Conservation (phyloP, 37 sponge, comb jelly and placozoan species). For the Corticium candelabrum region DNA sequence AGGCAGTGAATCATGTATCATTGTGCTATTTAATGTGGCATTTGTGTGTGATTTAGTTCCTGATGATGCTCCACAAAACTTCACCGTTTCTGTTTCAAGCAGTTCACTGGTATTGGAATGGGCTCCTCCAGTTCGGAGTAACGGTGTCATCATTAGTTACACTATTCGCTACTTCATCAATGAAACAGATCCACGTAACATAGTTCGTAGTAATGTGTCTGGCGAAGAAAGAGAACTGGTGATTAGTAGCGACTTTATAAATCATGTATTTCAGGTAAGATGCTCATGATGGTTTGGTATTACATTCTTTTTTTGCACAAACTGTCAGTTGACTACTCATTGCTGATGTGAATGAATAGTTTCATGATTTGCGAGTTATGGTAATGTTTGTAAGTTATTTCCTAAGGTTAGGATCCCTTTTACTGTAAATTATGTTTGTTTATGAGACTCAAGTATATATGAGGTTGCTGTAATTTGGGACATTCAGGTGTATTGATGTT, state of each 20-base stretch:
- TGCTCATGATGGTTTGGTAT: not conserved
- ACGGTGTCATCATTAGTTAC: not conserved
- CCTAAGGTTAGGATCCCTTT: no score
- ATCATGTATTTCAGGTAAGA: not conserved
- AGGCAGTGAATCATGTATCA: no score
- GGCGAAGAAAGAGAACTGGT: not conserved
- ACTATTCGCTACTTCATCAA: not conserved
- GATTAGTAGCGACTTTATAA: not conserved
- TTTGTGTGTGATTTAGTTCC: slow-evolving; percentile 1
- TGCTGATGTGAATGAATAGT: no score
- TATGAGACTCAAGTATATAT: no score
- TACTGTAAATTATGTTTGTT: no score
- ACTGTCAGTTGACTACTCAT: no score
- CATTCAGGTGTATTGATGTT: no score
- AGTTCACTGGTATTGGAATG: not conserved
- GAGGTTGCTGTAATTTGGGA: no score
- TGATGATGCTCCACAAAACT: not conserved
- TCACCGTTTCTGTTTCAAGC: not conserved
- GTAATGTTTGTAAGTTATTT: no score
- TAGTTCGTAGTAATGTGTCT: not conserved
- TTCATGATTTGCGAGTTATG: no score
- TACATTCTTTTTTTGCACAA: not conserved
- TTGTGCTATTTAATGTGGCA: no score
- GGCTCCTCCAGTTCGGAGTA: not conserved
- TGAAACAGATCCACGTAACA: not conserved